Evolutionary conservation across 2,797 vertebrate genomes (phyloP).

Genomic region (Enteromius trimaculatus): DNA sequence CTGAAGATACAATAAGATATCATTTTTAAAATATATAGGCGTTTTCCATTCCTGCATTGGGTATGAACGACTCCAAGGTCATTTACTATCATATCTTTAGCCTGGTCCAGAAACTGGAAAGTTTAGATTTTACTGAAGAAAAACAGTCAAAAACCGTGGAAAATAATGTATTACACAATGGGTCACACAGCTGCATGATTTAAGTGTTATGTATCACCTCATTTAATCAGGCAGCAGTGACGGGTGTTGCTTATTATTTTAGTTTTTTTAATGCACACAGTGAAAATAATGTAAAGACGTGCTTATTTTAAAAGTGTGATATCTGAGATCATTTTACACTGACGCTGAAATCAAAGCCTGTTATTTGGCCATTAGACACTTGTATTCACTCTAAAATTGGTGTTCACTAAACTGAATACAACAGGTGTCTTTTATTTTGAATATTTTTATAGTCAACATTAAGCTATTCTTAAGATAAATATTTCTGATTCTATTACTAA

Average conservation of each 20-base stretch:
- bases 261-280: not conserved
- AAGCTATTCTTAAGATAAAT: not conserved
- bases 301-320: not conserved
- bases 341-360: not conserved
- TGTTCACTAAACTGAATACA: no score
- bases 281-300: not conserved
- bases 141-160: no score
- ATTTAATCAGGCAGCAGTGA: not conserved
- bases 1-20: not conserved
- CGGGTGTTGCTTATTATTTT: not conserved
- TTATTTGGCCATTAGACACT: not conserved
- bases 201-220: not conserved
- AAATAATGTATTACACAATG: not conserved
- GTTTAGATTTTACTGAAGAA: slow-evolving; percentile 7
- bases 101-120: not conserved
- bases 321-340: not conserved
- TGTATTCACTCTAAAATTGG: not conserved
- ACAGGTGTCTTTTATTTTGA: not conserved
- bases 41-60: not conserved
- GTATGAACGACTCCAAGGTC: not conserved
- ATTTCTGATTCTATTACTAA: not conserved
- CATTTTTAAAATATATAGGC: not conserved
- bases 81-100: not conserved
- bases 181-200: not conserved
- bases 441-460: not conserved